Conservation (phyloP, 2,113 vertebrate genomes). For the Agapornis roseicollis region DNA sequence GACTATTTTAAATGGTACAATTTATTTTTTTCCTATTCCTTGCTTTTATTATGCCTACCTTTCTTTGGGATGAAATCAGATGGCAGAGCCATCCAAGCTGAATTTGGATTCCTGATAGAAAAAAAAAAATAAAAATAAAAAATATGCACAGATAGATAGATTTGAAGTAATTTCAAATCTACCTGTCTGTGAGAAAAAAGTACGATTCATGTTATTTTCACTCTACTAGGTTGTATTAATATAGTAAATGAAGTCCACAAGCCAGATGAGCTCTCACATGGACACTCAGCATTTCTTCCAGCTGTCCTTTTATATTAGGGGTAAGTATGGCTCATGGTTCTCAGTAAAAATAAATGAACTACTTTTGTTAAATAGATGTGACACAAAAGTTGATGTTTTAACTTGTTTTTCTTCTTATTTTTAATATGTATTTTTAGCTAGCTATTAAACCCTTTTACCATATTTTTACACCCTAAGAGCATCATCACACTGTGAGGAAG, state of each 20-base stretch:
- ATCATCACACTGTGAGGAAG: background rate
- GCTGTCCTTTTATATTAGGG: background rate
- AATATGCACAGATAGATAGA: background rate
- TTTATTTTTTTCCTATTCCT: background rate
- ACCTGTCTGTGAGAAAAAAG: accelerated
- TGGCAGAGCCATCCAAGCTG: background rate
- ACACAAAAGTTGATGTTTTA: background rate
- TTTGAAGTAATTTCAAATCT: background rate
- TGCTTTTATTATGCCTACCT: background rate
- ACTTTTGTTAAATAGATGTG: background rate
- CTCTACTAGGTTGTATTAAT: background rate
- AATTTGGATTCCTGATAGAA: background rate
- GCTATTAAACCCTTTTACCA: background rate
- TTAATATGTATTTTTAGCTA: background rate
- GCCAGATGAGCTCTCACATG: background rate
- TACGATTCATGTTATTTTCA: background rate
- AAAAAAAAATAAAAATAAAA: background rate
- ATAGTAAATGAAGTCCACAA: background rate
- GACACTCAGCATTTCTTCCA: background rate
- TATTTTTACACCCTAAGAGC: background rate
- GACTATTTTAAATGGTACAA: background rate
- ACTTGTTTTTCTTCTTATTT: background rate
- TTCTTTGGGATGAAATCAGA: background rate
- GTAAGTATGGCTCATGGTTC: background rate
- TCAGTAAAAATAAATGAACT: background rate